Percentiles rank a stretch among this genome's conserved stretches.
These are phyloP conservation scores for Hypotaenidia philippensis DNA, from an alignment of 2,797 vertebrate genomes.

Conservation along the genomic window DNA sequence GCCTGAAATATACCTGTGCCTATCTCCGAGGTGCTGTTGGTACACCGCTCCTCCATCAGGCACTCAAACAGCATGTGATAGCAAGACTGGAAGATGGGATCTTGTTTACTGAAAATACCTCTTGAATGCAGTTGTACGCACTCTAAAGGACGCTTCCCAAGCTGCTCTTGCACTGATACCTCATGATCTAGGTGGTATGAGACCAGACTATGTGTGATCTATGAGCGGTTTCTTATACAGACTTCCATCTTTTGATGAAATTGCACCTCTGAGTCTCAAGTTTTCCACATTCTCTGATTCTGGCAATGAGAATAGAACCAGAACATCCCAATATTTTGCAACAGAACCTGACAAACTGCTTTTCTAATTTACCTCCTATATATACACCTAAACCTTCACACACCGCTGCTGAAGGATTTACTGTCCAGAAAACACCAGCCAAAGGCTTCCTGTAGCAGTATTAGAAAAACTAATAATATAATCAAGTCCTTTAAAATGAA, in stretches of 20 bases:
- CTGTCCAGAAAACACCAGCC: not conserved
- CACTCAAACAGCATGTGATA: not conserved
- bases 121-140: rapidly evolving
- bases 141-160: not conserved
- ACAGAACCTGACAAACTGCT: not conserved
- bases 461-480: not conserved
- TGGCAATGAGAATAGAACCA: not conserved
- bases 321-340: not conserved
- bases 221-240: rapidly evolving
- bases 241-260: not conserved
- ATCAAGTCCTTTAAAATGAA: not conserved
- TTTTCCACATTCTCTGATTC: rapidly evolving
- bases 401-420: not conserved
- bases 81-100: not conserved
- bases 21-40: not conserved
- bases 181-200: not conserved
- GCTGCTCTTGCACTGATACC: rapidly evolving
- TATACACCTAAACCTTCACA: not conserved
- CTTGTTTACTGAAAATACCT: not conserved
- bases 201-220: not conserved
- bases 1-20: not conserved
- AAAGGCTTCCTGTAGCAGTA: not conserved
- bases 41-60: not conserved
- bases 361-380: not conserved
- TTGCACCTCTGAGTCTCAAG: not conserved